phyloP scores from a whole-genome alignment of 92 coral and sea anemone species.

The Bergia puertoricense region DNA sequence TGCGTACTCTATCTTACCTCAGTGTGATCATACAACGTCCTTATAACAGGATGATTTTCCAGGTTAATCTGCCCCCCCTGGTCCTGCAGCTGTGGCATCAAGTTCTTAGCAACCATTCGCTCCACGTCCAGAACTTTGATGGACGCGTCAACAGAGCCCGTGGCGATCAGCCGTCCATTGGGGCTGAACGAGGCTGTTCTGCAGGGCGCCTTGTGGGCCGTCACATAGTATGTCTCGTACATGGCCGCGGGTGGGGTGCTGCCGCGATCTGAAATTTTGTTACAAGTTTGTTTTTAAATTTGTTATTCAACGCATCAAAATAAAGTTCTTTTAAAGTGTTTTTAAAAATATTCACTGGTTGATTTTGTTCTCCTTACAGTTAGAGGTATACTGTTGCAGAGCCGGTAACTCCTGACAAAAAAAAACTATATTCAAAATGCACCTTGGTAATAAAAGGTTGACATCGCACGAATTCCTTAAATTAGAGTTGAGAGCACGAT shows the following conservation, averaged over 20 bases:
- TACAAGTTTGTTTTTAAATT: too few species aligned
- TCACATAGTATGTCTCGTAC: conserved; percentile 98
- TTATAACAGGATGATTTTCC: conserved; percentile 94
- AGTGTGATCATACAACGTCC: conserved; percentile 91
- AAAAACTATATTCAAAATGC: too few species aligned
- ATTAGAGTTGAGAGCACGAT: too few species aligned
- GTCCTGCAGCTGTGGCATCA: conserved; percentile 93
- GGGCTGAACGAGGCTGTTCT: conserved; percentile 92
- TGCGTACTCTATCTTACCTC: conserved; percentile 55
- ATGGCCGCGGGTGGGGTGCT: conserved; percentile 94
- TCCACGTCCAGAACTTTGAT: conserved; percentile 97
- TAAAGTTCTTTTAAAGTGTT: too few species aligned
- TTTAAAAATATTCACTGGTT: too few species aligned
- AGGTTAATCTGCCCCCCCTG: conserved; percentile 85
- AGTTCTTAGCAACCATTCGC: conserved; percentile 97
- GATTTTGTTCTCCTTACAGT: too few species aligned
- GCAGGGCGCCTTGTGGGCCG: conserved; percentile 98
- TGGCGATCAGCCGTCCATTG: conserved; percentile 88
- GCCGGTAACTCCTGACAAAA: too few species aligned
- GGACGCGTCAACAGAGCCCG: conserved; percentile 95
- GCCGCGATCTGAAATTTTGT: conserved; percentile 69
- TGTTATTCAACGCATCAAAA: too few species aligned
- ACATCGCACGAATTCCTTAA: too few species aligned
- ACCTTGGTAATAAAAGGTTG: too few species aligned
- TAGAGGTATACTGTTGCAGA: too few species aligned